Evolutionary conservation across 2,113 vertebrate genomes (phyloP), one percentile per base, ranked within the genome.

Genomic region (Pavo muticus): DNA sequence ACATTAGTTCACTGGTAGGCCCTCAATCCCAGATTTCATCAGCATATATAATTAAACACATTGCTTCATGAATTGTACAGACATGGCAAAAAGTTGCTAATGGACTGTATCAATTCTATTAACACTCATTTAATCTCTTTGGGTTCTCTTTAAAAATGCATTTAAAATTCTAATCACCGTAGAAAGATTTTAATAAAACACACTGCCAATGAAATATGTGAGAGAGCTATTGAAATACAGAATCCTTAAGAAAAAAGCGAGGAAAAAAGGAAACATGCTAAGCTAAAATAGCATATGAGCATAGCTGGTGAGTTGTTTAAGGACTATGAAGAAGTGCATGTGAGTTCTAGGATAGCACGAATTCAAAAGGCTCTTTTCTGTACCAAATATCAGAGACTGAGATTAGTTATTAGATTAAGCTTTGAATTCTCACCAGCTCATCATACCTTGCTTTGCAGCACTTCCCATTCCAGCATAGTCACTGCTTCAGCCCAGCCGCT

Each of bases 81-180:
- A 78, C 85, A 78, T 3, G 57, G 91, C 88, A 64, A 57, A 88
- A 90, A 95, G 91, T 91, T 96, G 72, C 81, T 94, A 96, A 97
- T 65, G 69, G 65, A 88, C 78, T 76, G 90, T 48, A 94, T 90
- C 89, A 94, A 95, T 96, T 90, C 93, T 92, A 76, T 96, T 96
- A 96, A 64, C 86, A 86, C 94, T 81, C 65, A 56, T 79, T 94
- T 95, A 91, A 87, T 94, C 88, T 90, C 90, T 92, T 96, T 91
- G 69, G 39, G 79, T 86, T 94, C 90, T 89, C 88, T 79, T 97
- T 90, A 90, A 96, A 87, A 5, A 12, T 3, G 14, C 39, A 84
- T 93, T 96, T 91, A 92, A 91, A 95, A 96, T 96, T 96, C 85
- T 93, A 94, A 96, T 93, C 81, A 86, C 84, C 73, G 61, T 67